phyloP scores from a whole-genome alignment of 1,140 invertebrate species.

The Papilio aristodemus region DNA sequence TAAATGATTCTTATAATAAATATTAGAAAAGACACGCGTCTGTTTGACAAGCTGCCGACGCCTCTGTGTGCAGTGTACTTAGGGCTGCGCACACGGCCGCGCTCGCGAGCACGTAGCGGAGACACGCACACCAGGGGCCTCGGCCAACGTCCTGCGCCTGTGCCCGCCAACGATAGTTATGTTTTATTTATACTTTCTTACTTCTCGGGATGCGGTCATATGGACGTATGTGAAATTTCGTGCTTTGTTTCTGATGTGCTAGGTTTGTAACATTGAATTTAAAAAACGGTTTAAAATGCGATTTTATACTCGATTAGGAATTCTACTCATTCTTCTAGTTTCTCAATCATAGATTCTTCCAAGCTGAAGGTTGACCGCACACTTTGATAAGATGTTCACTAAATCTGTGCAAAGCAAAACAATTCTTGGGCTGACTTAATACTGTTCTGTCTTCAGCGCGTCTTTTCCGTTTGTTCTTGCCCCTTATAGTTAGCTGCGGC shows the following conservation, averaged over 20 bases:
- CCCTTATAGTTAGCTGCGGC: no score
- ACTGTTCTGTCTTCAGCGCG: no score
- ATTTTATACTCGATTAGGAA: neutral
- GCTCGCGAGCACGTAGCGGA: conserved; percentile 54
- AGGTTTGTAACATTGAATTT: neutral
- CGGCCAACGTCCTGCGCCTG: conserved; percentile 68
- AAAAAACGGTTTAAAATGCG: neutral
- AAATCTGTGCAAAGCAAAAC: no score
- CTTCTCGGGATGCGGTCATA: conserved; percentile 49
- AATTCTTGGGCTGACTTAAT: no score
- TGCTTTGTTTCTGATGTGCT: neutral
- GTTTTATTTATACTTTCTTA: conserved; percentile 80
- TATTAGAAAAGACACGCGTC: conserved; percentile 30
- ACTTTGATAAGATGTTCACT: no score
- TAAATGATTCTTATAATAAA: neutral
- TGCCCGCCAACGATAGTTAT: conserved; percentile 59
- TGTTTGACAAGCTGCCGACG: conserved; percentile 46
- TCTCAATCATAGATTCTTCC: no score
- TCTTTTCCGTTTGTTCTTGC: no score
- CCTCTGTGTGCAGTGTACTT: conserved; percentile 61
- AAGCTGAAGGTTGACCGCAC: no score
- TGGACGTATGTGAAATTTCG: conserved; percentile 48
- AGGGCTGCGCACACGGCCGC: conserved; percentile 53
- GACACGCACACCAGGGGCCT: conserved; percentile 50
- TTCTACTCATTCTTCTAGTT: no score